Percentiles rank a stretch among this genome's conserved stretches.
Conservation (phyloP, 2,888 invertebrate genomes). For the Rutpela maculata region DNA sequence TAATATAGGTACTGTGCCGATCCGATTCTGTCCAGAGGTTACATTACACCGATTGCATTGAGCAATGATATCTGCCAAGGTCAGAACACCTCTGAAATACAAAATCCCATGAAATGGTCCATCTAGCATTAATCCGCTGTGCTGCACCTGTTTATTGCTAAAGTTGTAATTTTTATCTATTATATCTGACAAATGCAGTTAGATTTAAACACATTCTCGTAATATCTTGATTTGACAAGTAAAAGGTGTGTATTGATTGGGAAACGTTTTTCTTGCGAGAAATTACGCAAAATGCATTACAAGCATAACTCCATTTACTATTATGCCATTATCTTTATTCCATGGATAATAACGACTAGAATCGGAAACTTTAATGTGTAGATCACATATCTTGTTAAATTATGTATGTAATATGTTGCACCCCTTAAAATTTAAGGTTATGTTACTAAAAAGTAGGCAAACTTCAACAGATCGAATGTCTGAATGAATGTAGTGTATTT, state of each 20-base stretch:
- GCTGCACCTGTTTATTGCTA: constrained; percentile 55
- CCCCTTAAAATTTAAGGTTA: too few relatives aligned
- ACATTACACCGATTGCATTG: constrained; percentile 55
- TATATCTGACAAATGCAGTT: constrained; percentile 25
- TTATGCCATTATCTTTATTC: not conserved
- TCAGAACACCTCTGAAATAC: constrained; percentile 40
- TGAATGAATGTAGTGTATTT: too few relatives aligned
- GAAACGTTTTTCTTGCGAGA: constrained; percentile 34
- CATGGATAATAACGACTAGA: too few relatives aligned
- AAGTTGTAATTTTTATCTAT: constrained; percentile 48
- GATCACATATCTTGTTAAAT: too few relatives aligned
- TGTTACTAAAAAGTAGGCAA: too few relatives aligned
- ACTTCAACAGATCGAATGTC: too few relatives aligned
- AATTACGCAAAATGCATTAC: constrained; percentile 44
- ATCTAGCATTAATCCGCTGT: constrained; percentile 17
- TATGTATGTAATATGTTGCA: too few relatives aligned
- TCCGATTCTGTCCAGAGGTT: constrained; percentile 41
- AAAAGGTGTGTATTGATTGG: constrained; percentile 45
- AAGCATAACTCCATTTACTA: constrained; percentile 15
- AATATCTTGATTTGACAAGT: constrained; percentile 47
- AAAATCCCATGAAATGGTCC: constrained; percentile 35
- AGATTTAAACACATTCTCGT: constrained; percentile 21
- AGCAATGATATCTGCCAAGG: constrained; percentile 56
- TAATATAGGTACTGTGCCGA: not conserved
- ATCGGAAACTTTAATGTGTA: too few relatives aligned